phyloP scores from a whole-genome alignment of 2,797 vertebrate genomes.

The Toxotes lorentzi region DNA sequence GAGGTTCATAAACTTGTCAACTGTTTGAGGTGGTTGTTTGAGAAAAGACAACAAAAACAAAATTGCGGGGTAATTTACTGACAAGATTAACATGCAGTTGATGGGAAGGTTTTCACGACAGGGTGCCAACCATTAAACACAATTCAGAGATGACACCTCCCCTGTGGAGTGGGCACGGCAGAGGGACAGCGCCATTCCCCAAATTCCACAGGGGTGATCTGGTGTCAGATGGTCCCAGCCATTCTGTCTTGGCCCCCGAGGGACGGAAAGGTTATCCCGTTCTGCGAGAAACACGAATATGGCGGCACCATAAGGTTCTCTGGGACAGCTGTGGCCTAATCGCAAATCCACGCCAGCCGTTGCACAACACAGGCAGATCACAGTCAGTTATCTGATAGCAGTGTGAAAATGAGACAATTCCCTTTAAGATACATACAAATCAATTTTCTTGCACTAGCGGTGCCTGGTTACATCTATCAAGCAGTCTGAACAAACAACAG shows the following conservation, averaged over 20 bases:
- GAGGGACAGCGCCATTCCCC: constrained; percentile 78
- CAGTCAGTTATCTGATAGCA: constrained; percentile 77
- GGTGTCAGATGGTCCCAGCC: constrained; percentile 81
- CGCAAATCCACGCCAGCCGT: constrained; percentile 77
- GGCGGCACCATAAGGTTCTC: constrained; percentile 74
- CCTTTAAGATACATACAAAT: constrained; percentile 71
- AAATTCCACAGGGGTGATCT: constrained; percentile 80
- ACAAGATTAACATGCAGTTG: constrained; percentile 96
- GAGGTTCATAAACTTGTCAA: constrained; percentile 76
- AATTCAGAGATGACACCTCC: constrained; percentile 89
- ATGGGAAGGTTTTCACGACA: constrained; percentile 92
- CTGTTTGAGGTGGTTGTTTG: constrained; percentile 29
- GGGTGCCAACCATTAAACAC: constrained; percentile 97
- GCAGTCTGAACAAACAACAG: neutral
- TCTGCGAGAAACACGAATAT: constrained; percentile 77
- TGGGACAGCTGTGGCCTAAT: constrained; percentile 82
- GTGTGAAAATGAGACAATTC: constrained; percentile 79
- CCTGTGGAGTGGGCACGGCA: constrained; percentile 51
- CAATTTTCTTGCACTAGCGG: constrained; percentile 40
- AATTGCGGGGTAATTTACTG: constrained; percentile 83
- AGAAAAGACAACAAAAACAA: constrained; percentile 48
- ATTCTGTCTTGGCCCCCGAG: constrained; percentile 58
- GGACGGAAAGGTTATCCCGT: constrained; percentile 80
- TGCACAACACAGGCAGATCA: constrained; percentile 64
- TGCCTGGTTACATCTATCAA: constrained; percentile 29